Evolutionary conservation across 64 coral and sea anemone species (phyloP).

Genomic region (Stichodactyla mertensii): DNA sequence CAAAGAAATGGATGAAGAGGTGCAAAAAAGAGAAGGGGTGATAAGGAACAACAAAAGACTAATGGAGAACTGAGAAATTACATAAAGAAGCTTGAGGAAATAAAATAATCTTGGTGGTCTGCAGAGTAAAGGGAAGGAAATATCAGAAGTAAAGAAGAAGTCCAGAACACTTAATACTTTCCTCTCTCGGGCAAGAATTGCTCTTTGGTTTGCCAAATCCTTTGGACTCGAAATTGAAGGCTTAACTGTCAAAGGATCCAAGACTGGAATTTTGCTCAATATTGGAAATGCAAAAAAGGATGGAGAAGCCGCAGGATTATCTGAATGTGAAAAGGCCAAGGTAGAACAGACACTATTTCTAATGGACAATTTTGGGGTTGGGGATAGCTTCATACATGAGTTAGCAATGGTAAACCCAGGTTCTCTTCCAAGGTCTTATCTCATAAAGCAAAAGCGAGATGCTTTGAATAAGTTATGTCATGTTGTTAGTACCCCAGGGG

Average conservation of each 20-base stretch:
- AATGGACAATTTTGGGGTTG: constrained; percentile 35
- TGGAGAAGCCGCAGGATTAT: neutral
- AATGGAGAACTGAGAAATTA: no score
- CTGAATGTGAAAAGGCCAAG: constrained; percentile 16
- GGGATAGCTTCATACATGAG: constrained; percentile 25
- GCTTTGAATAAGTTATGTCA: no score
- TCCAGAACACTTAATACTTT: no score
- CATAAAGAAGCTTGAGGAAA: no score
- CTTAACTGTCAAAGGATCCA: constrained; percentile 13
- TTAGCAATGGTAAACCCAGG: constrained; percentile 12
- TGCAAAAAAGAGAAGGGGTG: no score
- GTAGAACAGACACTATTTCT: constrained; percentile 22
- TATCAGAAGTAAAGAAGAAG: no score
- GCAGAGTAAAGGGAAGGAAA: no score
- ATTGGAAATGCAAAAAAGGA: neutral
- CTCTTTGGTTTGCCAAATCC: constrained; percentile 30
- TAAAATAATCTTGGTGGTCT: no score
- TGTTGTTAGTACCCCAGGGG: no score
- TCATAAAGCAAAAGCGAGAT: constrained; percentile 34
- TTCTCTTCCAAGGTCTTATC: constrained; percentile 27
- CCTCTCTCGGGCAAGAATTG: constrained; percentile 16
- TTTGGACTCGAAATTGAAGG: constrained; percentile 26
- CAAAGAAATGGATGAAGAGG: no score
- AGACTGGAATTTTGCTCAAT: constrained; percentile 1
- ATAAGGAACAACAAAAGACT: no score